Conservation (phyloP, 2,797 vertebrate species). For the Falco novaeseelandiae region DNA sequence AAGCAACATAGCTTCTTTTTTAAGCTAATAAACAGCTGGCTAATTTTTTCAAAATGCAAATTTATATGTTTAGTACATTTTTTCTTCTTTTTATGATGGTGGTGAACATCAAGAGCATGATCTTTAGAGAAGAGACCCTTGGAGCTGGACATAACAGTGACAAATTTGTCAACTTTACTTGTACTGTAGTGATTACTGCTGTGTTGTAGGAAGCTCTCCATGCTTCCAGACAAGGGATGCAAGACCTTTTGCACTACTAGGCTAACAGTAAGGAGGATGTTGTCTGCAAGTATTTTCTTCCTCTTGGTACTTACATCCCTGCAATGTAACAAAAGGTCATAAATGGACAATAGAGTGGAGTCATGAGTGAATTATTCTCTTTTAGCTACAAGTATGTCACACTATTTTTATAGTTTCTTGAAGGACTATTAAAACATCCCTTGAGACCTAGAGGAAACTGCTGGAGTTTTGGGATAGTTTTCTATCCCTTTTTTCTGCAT, state of each 20-base stretch:
- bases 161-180: neutral
- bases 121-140: neutral
- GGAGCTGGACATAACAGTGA: neutral
- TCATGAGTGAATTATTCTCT: neutral
- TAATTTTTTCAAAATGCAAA: neutral
- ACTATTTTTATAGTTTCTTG: neutral
- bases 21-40: constrained; percentile 31
- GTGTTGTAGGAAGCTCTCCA: neutral
- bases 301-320: neutral
- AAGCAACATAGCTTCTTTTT: constrained; percentile 3
- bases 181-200: neutral
- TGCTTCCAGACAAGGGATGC: neutral
- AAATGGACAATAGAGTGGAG: neutral
- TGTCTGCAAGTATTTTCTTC: neutral
- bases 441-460: neutral
- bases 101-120: neutral
- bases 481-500: neutral
- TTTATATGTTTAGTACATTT: neutral
- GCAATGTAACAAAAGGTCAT: neutral
- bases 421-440: neutral
- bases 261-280: neutral
- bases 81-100: neutral
- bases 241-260: neutral
- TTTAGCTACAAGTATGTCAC: neutral
- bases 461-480: neutral